These are phyloP conservation scores for Microcebus griseorufus DNA, from an alignment of 2,113 vertebrate genomes.

Conservation along the genomic window DNA sequence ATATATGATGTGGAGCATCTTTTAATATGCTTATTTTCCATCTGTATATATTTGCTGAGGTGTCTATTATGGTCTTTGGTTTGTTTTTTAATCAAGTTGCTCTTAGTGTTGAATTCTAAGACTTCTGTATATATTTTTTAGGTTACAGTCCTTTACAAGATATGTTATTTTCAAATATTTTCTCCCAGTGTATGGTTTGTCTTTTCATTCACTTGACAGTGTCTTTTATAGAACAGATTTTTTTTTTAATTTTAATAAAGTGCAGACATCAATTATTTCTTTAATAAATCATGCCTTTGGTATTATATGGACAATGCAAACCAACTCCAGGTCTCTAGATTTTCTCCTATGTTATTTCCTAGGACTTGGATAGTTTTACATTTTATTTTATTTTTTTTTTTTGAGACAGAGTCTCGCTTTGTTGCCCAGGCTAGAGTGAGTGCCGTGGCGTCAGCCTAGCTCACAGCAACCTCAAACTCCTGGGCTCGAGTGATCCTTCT, in stretches of 20 bases:
- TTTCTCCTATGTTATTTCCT: background rate
- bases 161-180: background rate
- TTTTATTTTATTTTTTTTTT: no score
- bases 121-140: background rate
- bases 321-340: background rate
- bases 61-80: background rate
- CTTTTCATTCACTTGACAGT: background rate
- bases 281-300: background rate
- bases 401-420: no score
- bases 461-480: no score
- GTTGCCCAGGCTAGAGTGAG: no score
- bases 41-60: background rate
- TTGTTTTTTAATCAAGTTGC: background rate
- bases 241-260: background rate
- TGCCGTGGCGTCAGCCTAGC: no score
- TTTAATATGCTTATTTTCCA: background rate
- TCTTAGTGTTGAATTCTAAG: background rate
- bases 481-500: no score
- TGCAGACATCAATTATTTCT: background rate
- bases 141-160: background rate
- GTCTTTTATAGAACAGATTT: background rate
- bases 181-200: background rate
- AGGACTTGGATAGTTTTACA: background rate
- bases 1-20: background rate
- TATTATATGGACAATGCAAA: background rate